Conservation (phyloP, 2,888 invertebrate genomes). For the Hemaris fuciformis region DNA sequence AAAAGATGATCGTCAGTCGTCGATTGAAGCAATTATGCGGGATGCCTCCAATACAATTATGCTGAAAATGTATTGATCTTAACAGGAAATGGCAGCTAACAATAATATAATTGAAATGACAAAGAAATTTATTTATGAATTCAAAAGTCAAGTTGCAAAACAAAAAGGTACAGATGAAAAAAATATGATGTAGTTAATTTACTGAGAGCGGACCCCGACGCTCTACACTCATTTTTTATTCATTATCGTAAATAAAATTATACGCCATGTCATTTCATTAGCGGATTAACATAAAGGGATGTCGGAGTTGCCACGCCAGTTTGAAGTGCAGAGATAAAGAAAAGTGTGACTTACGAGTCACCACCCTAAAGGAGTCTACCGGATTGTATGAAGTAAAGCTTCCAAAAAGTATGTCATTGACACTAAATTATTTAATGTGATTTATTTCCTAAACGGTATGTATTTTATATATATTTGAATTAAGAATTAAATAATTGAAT, state of each 20-base stretch:
- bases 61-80: not conserved
- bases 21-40: too few species aligned
- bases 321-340: conserved; percentile 3
- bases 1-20: too few species aligned
- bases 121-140: not conserved
- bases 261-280: conserved; percentile 50
- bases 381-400: too few species aligned
- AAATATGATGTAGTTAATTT: conserved; percentile 14
- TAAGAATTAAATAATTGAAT: too few species aligned
- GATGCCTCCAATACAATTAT: not conserved
- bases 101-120: not conserved
- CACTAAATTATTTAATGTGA: too few species aligned
- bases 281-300: conserved; percentile 41
- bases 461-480: too few species aligned
- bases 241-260: conserved; percentile 54
- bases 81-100: not conserved
- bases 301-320: conserved; percentile 25
- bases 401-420: too few species aligned
- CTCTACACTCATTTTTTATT: conserved; percentile 49
- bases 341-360: not conserved
- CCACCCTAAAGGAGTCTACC: too few species aligned
- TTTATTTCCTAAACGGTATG: too few species aligned
- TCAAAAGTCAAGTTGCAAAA: not conserved
- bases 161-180: not conserved
- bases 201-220: conserved; percentile 17